Evolutionary conservation across 2,888 invertebrate genomes (phyloP), one percentile per base, ranked within the genome.

Genomic region (Sarcophaga variegata): DNA sequence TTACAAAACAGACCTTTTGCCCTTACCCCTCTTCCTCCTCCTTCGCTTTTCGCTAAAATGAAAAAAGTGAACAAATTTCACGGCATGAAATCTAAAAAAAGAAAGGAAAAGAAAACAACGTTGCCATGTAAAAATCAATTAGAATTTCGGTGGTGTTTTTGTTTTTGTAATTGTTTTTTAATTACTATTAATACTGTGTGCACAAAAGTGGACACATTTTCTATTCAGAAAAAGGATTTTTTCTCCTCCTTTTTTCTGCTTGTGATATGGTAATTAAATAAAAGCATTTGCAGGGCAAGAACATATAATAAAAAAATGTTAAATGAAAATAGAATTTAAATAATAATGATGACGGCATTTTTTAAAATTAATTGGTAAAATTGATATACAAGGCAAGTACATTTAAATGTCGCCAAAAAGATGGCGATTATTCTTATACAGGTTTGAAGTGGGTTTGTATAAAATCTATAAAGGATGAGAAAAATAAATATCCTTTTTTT

Each of bases 91-190:
- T 4, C 27, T 47, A 17, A 71, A 37, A 37, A 83, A 67, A 25
- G n/a, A 59, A 62, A 10, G 10, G 25, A 47, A 69, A 49, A 37
- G 54, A 59, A 45, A 63, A 62, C 27, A 63, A 59, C 12, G 45
- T n/a, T 45, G 14, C 25, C 20, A 66, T 80, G 80, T 59, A 67
- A 84, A 80, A 80, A 80, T 84, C 84, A 84, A 80, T 84, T 84
- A 84, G 80, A 70, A 76, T 80, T 80, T 80, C 54, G 4, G 64
- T 60, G 17, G 63, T 63, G 63, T 74, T 67, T 63, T 22, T 64
- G 54, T 72, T 79, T 69, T 64, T 45, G 45, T 64, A 67, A 70
- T 84, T 66, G 62, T 71, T 76, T 76, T 84, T 84, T 80, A 84
- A 84, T 84, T 84, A 80, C 76, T 69, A 47, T 80, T 37, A 37